A percentile compares a stretch with the other conserved stretches of the same genome.
These are phyloP conservation scores for Sciurus niger DNA, from an alignment of 2,113 vertebrate genomes.

Conservation along the genomic window DNA sequence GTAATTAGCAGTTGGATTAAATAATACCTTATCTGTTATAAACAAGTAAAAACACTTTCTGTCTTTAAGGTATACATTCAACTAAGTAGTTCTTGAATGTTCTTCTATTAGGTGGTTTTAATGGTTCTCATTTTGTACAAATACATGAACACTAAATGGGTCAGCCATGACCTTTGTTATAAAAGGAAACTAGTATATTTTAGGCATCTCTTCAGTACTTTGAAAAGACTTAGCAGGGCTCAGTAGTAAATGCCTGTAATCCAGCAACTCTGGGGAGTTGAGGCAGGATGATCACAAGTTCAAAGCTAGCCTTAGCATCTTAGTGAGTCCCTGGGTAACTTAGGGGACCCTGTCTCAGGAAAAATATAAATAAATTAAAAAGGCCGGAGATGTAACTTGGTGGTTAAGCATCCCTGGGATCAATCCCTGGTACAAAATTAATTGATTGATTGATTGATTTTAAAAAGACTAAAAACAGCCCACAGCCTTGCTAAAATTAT, in stretches of 20 bases:
- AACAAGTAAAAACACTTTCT: conserved; percentile 25
- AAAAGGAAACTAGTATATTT: background rate
- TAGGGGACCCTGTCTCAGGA: too few species aligned
- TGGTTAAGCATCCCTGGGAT: too few species aligned
- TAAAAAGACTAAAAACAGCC: background rate
- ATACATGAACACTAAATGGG: background rate
- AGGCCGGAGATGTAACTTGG: too few species aligned
- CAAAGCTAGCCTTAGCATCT: too few species aligned
- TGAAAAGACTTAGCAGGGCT: background rate
- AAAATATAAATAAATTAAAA: too few species aligned
- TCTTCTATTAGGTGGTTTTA: background rate
- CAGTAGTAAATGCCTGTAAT: too few species aligned
- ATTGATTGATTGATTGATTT: too few species aligned
- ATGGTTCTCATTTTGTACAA: background rate
- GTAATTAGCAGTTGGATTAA: background rate
- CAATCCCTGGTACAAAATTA: too few species aligned
- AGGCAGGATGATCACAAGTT: too few species aligned
- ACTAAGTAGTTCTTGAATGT: background rate
- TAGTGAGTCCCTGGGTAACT: too few species aligned
- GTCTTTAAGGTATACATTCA: background rate
- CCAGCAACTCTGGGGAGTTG: too few species aligned
- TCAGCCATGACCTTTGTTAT: background rate
- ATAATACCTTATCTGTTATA: background rate
- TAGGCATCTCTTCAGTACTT: background rate
- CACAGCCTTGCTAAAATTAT: background rate